phyloP scores from a whole-genome alignment of 1,140 invertebrate species.

The Hydropsyche tenuis region DNA sequence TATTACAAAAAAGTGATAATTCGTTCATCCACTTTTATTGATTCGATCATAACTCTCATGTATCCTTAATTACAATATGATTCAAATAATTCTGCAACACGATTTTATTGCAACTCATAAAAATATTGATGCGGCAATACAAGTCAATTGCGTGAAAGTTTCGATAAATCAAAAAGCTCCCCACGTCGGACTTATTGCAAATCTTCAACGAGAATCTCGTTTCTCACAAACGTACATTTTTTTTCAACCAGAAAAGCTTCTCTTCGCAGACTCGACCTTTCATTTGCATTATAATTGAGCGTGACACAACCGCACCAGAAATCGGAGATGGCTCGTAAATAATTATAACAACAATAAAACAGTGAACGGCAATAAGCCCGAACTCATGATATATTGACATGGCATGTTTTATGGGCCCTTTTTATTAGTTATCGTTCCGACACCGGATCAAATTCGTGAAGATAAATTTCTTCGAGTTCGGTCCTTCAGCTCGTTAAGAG shows the following conservation, averaged over 20 bases:
- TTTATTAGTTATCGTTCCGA: conserved; percentile 19
- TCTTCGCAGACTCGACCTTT: background rate
- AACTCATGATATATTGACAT: background rate
- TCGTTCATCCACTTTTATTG: too few species aligned
- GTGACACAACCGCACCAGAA: background rate
- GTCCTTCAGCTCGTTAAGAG: too few species aligned
- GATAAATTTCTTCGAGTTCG: background rate
- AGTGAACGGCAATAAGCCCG: conserved; percentile 8
- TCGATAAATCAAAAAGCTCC: conserved; percentile 10
- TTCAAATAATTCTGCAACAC: too few species aligned
- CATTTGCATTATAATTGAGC: conserved; percentile 6
- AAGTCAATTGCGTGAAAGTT: conserved; percentile 19
- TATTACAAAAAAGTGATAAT: too few species aligned
- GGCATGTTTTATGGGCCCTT: background rate
- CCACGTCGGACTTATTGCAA: background rate
- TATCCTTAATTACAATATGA: too few species aligned
- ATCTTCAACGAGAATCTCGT: background rate
- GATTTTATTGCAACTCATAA: background rate
- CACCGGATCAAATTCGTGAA: background rate
- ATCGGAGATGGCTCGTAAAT: conserved; percentile 15
- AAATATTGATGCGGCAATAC: background rate
- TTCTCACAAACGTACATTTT: background rate
- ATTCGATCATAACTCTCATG: too few species aligned
- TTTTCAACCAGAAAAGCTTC: background rate
- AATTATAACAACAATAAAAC: conserved; percentile 23